Conservation (phyloP, 1,140 invertebrate species). For the Psix sp. region DNA sequence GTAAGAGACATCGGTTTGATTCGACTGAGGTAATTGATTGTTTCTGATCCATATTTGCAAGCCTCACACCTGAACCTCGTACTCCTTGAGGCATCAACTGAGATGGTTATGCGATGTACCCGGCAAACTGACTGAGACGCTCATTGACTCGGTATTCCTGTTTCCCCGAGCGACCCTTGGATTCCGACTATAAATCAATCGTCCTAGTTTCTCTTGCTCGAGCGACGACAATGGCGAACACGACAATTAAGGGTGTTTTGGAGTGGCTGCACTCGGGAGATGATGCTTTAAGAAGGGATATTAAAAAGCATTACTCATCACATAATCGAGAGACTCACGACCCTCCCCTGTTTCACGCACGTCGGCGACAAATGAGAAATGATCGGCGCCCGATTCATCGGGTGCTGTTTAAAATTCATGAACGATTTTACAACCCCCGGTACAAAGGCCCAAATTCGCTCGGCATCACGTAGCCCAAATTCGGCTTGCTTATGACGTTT, state of each 20-base stretch:
- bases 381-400: constrained; percentile 72
- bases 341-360: constrained; percentile 58
- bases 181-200: constrained; percentile 63
- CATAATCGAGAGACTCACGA: constrained; percentile 66
- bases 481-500: constrained; percentile 36
- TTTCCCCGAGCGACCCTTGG: constrained; percentile 16
- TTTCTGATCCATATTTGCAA: constrained; percentile 30
- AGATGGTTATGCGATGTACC: not conserved
- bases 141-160: too few relatives aligned
- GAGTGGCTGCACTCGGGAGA: constrained; percentile 74
- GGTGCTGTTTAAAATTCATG: constrained; percentile 77
- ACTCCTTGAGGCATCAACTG: constrained; percentile 18
- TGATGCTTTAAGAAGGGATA: constrained; percentile 65
- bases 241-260: constrained; percentile 78
- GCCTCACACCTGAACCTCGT: constrained; percentile 1
- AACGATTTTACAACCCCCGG: constrained; percentile 73
- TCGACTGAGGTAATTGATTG: constrained; percentile 37
- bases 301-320: constrained; percentile 79
- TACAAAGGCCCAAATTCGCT: constrained; percentile 65
- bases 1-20: constrained; percentile 13
- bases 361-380: constrained; percentile 76
- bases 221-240: constrained; percentile 65
- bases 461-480: constrained; percentile 64
- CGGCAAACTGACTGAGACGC: too few relatives aligned
- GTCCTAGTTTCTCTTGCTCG: constrained; percentile 31